phyloP scores from a whole-genome alignment of 2,797 vertebrate species.

The Phalanger gymnotis region DNA sequence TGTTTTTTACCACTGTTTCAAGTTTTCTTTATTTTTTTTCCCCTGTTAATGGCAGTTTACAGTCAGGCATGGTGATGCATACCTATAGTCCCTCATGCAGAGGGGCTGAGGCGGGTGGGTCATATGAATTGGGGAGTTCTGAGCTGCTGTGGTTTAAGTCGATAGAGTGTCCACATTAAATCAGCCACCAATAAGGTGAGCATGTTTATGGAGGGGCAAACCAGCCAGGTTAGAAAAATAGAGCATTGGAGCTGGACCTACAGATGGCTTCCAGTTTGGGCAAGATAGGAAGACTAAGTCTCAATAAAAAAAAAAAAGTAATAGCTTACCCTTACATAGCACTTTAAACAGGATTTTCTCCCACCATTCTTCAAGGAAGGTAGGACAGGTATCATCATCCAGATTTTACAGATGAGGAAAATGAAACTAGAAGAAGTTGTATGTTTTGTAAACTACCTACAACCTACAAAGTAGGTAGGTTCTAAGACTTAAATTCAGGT shows the following conservation, averaged over 20 bases:
- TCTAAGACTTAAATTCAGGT: neutral
- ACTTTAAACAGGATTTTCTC: neutral
- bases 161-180: neutral
- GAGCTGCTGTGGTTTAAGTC: neutral
- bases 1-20: conserved; percentile 17
- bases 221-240: neutral
- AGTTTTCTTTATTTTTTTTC: neutral
- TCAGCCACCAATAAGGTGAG: neutral
- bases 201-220: neutral
- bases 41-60: neutral
- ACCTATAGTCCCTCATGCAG: neutral
- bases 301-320: neutral
- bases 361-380: neutral
- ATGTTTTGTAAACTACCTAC: neutral
- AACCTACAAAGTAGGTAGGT: neutral
- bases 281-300: neutral
- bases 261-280: neutral
- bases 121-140: neutral
- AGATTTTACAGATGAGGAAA: neutral
- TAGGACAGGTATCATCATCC: neutral
- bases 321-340: neutral
- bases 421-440: neutral
- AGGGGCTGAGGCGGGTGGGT: neutral
- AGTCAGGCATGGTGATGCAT: neutral
- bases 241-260: neutral